Base-by-base conservation (phyloP, 1,140 invertebrate genomes). In the Sminthurides bifidus region DNA sequence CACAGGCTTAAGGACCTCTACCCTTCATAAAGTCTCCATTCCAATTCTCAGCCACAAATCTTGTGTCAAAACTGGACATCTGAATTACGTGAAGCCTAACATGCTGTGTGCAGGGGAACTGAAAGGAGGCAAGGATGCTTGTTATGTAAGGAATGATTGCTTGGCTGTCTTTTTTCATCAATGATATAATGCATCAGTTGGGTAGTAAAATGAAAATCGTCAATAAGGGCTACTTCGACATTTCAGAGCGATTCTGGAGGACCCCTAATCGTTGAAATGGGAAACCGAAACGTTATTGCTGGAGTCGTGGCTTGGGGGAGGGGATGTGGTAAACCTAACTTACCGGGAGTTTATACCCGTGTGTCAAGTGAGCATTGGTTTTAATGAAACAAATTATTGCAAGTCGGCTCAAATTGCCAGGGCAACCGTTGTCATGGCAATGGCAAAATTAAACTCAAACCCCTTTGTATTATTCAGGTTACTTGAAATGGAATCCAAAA, bases 271-370 rank as follows among this genome's bases (percentile, higher is more conserved):
- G 62, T 64, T 21, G 52, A 46, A 12, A 10, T 15, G 3, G 23
- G 23, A 46, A 10, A 12, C 29, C 8, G 44, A 51, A 41, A 49
- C 38, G 14, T 56, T 26, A 43, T 60, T 57, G n/a, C 57, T 78
- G 79, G 78, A n/a, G 74, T 85, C 1, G 81, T 84, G 2, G 83
- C 82, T 0, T 85, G 85, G 83, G 88, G 87, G 0, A 73, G 81
- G 40, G 83, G 84, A 0, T 87, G 84, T 65, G 84, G 80, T 0
- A 70, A 80, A 49, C 80, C 81, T 12, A 79, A 81, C 48, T 80
- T 80, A 54, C 85, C 85, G 0, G 84, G 84, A 5, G 78, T 87
- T 4, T 87, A 87, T 63, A 84, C 84, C 0, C 77, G 80, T 62
- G 73, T 87, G 3, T 23, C 12, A 8, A 12, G 44, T 46, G 29